These are phyloP conservation scores for Rugalucina vietnamica DNA, from an alignment of 2,888 invertebrate genomes.

Conservation along the genomic window DNA sequence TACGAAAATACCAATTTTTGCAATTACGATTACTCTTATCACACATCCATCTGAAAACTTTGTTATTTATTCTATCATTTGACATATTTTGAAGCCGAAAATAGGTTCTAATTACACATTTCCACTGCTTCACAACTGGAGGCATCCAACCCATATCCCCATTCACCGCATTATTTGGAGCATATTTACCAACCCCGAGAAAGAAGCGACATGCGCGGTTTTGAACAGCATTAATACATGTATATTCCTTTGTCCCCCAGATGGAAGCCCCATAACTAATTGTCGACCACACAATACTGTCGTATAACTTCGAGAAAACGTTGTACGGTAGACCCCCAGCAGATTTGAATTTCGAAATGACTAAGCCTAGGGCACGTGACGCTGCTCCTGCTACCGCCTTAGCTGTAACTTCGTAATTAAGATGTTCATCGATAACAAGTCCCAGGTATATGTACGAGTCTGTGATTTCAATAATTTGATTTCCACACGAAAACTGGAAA, in stretches of 20 bases:
- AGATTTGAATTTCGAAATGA: constrained; percentile 14
- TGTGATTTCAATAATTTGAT: not conserved
- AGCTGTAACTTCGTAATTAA: constrained; percentile 1
- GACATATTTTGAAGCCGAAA: not conserved
- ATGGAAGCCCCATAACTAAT: constrained; percentile 2
- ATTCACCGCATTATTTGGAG: not conserved
- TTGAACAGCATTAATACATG: not conserved
- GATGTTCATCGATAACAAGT: not conserved
- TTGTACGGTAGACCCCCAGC: constrained; percentile 1
- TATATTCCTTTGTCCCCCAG: not conserved
- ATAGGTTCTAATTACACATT: not conserved
- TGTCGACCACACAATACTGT: not conserved
- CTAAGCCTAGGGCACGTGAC: constrained; percentile 8
- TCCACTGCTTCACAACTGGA: not conserved
- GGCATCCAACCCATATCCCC: constrained; percentile 7
- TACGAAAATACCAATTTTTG: not conserved
- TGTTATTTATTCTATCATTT: not conserved
- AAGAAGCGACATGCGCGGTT: not conserved
- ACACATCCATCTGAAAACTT: not conserved
- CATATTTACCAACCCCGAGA: not conserved
- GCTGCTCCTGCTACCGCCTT: constrained; percentile 8
- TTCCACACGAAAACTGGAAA: not conserved
- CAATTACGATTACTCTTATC: not conserved
- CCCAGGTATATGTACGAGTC: constrained; percentile 24
- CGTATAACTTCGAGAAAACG: constrained; percentile 4